Evolutionary conservation across 1,140 invertebrate species (phyloP), one percentile per base, ranked within the genome.

Genomic region (Ceratina australensis): DNA sequence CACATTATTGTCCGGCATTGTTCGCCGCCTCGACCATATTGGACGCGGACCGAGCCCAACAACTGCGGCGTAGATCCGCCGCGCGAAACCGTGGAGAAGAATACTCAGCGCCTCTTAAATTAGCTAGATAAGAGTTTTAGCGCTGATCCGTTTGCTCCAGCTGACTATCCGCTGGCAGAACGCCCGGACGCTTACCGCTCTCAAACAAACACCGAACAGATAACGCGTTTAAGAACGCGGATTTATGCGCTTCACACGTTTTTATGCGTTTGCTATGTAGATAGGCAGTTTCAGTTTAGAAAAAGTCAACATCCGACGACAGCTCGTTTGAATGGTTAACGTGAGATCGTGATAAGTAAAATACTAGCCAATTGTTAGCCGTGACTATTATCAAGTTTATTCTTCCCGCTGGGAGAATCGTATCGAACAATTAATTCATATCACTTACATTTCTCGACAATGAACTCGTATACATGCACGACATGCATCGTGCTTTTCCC

Each of bases 121-220:
- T 82, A 72, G 72, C 50, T 49, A 69, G 82, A 84, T 84, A 84
- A 84, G 78, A 83, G 57, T 82, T 83, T 82, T 63, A 82, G 22
- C 76, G 33, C 56, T 56, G 66, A 77, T 56, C 67, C 66, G 47
- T 24, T n/a, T 50, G 52, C 63, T 33, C 13, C 5, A 68, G 59
- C 73, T 16, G 7, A 26, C 26, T 24, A 57, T 78, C 68, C 72
- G 20, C 50, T 7, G 49, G 68, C 50, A 18, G 47, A 61, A 77
- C 28, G 49, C 57, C 18, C 33, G 10, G 33, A 42, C 10, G 33
- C 33, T 10, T 42, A 8, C 33, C 10, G 33, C 33, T 42, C 33
- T 42, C 33, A 5, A 42, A 42, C 33, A 10, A 0, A 42, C 33
- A n/a, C n/a, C n/a, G 33, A 42, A 42, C 33, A 20, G 69, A 78